Base-by-base conservation (phyloP, 2,797 vertebrate genomes). In the Rhabdophis nuchalis region DNA sequence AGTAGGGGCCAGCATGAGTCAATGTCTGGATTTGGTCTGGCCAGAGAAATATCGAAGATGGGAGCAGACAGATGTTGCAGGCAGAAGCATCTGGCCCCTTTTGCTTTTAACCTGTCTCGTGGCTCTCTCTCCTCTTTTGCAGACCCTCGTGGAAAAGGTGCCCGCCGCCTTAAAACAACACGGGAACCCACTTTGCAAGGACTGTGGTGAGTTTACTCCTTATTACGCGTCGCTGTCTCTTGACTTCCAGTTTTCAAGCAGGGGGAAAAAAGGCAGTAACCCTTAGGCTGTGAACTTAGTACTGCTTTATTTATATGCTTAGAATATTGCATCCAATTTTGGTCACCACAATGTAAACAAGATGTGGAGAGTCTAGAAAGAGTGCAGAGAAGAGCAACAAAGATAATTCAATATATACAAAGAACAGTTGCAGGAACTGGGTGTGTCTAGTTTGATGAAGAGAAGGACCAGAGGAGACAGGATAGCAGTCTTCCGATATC, bases 31-130 rank as follows among this genome's bases (percentile, higher is more conserved):
- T 56, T 56, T 20, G 29, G 13, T 25, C 56, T 41, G 27, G 52
- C 9, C n/a, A 20, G 46, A 61, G 23, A n/a, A 61, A n/a, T 23
- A 64, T 6, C 16, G 1, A 68, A 0, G 0, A n/a, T 41, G 16
- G 1, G 10, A 5, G 29, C 32, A 25, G n/a, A 5, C 29, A 32
- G 4, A 25, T 18, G 2, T 16, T 0, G 1, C 2, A 0, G 23
- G 23, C 3, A 23, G 90, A 8, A 11, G 4, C 13, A 36, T 27
- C 16, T 4, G 10, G 9, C 1, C 1, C 1, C 56, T 90, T n/a
- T 56, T 1, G 18, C 9, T 25, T 57, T 2, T 29, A 23, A 20
- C 1, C 50, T 32, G 13, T 18, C 12, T 3, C 9, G 3, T 54
- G 0, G 16, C 4, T 60, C 20, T 53, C 1, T 29, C 89, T 85